Percentiles rank a stretch among this genome's conserved stretches.
Conservation (phyloP, 2,888 invertebrate genomes). For the Melipona bicolor region DNA sequence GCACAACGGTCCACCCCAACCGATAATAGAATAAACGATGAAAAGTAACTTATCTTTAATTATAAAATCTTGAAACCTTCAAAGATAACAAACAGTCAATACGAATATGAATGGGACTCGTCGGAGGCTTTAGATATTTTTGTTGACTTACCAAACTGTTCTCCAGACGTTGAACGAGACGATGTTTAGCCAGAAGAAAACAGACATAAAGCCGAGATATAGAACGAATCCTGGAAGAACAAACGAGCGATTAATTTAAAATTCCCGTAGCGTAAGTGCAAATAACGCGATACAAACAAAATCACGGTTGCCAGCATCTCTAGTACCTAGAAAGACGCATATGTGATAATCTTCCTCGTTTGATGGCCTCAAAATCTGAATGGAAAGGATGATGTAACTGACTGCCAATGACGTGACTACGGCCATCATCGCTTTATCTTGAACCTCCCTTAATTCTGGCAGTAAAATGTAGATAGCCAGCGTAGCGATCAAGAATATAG, state of each 20-base stretch:
- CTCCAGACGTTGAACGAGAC: slow-evolving; percentile 89
- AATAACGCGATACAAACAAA: background rate
- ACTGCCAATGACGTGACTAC: slow-evolving; percentile 87
- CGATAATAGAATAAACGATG: slow-evolving; percentile 86
- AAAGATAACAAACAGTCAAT: background rate
- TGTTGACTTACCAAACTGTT: slow-evolving; percentile 86
- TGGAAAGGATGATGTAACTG: slow-evolving; percentile 86
- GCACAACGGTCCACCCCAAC: slow-evolving; percentile 86
- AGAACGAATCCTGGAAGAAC: slow-evolving; percentile 85
- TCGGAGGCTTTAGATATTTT: background rate
- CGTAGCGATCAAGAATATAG: slow-evolving; percentile 87
- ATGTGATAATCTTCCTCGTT: slow-evolving; percentile 73
- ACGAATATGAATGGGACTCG: background rate
- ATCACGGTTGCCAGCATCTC: background rate
- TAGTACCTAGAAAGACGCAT: slow-evolving; percentile 86
- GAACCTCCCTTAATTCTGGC: slow-evolving; percentile 87
- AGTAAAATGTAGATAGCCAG: slow-evolving; percentile 87
- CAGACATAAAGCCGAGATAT: slow-evolving; percentile 88
- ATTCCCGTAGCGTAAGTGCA: background rate
- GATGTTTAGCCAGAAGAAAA: slow-evolving; percentile 91
- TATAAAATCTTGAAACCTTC: slow-evolving; percentile 80
- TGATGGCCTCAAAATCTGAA: slow-evolving; percentile 85
- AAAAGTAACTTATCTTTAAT: slow-evolving; percentile 86
- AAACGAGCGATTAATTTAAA: background rate
- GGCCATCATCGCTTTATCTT: slow-evolving; percentile 88